Evolutionary conservation across 2,797 vertebrate genomes (phyloP).

Genomic region (Sebastes elongatus): DNA sequence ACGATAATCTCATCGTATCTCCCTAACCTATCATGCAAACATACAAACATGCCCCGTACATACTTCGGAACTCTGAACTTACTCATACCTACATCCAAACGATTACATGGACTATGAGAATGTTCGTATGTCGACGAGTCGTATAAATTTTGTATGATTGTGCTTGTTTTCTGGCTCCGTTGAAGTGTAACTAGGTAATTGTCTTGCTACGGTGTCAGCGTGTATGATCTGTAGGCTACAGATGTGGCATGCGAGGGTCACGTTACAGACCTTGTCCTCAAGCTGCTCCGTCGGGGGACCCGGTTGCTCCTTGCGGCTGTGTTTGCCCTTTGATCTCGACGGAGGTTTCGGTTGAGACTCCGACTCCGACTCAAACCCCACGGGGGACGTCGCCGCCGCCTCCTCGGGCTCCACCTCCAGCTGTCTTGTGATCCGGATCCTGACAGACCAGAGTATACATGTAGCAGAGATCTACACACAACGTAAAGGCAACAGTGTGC

Average conservation of each 20-base stretch:
- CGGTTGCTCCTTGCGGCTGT: constrained; percentile 71
- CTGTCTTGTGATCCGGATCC: constrained; percentile 89
- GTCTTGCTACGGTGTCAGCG: not conserved
- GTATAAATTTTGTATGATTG: too few relatives aligned
- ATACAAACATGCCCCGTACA: too few relatives aligned
- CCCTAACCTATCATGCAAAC: too few relatives aligned
- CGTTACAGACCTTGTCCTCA: constrained; percentile 75
- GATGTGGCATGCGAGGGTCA: not conserved
- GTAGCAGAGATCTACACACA: not conserved
- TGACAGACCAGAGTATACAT: constrained; percentile 49
- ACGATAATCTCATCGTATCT: too few relatives aligned
- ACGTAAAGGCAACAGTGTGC: not conserved
- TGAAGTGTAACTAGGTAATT: too few relatives aligned
- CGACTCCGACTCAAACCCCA: constrained; percentile 60
- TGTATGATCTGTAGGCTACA: not conserved
- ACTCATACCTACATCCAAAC: too few relatives aligned
- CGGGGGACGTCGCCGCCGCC: not conserved
- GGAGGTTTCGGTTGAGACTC: constrained; percentile 74
- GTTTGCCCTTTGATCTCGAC: constrained; percentile 82
- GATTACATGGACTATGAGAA: too few relatives aligned
- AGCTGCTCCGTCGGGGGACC: constrained; percentile 65
- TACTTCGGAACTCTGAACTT: too few relatives aligned
- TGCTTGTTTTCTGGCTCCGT: too few relatives aligned
- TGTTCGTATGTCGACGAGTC: too few relatives aligned
- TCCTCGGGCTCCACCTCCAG: constrained; percentile 90